Percentiles rank a stretch among this genome's conserved stretches.
Evolutionary conservation across 2,797 vertebrate genomes (phyloP).

Genomic region (Thalassophryne amazonica): DNA sequence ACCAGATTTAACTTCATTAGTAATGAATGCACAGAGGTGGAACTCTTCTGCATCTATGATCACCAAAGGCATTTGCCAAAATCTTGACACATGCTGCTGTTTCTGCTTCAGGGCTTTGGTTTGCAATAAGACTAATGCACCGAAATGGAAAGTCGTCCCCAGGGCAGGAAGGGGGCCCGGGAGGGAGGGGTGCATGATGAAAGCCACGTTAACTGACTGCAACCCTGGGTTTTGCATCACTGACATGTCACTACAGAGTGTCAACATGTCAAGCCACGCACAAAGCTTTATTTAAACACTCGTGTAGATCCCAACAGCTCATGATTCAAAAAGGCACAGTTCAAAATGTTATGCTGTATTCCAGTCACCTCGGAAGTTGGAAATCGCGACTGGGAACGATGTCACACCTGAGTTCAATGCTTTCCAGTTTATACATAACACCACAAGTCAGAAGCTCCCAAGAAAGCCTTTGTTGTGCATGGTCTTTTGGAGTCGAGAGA

Average conservation of each 20-base stretch:
- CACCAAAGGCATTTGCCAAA: conserved; percentile 12
- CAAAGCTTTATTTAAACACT: conserved; percentile 55
- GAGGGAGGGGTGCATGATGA: conserved; percentile 52
- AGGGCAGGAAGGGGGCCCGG: not conserved
- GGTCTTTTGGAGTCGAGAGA: too few relatives aligned
- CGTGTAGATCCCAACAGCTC: conserved; percentile 22
- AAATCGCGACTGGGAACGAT: too few relatives aligned
- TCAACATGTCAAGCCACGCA: conserved; percentile 38
- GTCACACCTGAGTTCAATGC: too few relatives aligned
- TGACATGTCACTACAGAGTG: conserved; percentile 50
- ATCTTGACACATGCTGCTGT: not conserved
- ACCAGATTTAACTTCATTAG: conserved; percentile 17
- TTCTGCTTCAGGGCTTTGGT: conserved; percentile 5
- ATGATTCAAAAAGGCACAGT: too few relatives aligned
- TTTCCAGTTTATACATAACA: too few relatives aligned
- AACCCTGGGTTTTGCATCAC: conserved; percentile 51
- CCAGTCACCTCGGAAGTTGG: too few relatives aligned
- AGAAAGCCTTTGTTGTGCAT: too few relatives aligned
- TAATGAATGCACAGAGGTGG: not conserved
- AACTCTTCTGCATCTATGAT: conserved; percentile 25
- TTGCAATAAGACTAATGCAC: conserved; percentile 40
- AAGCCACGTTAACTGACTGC: conserved; percentile 53
- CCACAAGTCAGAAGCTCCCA: too few relatives aligned
- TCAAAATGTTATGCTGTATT: too few relatives aligned
- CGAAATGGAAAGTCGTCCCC: conserved; percentile 43